These are phyloP conservation scores for Hermodice carunculata DNA, from an alignment of 2,888 invertebrate species.

Conservation along the genomic window DNA sequence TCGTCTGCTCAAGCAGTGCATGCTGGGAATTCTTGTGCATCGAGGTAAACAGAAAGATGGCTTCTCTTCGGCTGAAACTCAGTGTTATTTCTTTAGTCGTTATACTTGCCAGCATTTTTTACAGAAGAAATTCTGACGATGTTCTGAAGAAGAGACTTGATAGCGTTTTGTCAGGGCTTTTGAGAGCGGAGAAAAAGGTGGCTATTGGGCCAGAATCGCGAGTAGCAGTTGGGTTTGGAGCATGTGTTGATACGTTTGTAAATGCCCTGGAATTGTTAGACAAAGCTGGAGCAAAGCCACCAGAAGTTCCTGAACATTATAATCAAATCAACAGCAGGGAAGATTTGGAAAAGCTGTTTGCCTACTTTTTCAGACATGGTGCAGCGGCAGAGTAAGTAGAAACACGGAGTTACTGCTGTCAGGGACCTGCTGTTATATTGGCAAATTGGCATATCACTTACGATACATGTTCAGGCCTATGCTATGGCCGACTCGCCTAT, in stretches of 20 bases:
- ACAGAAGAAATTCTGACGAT: too few species aligned
- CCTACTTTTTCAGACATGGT: constrained; percentile 86
- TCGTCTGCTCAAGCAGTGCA: too few species aligned
- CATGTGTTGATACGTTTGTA: constrained; percentile 84
- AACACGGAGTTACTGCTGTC: too few species aligned
- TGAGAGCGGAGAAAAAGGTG: constrained; percentile 66
- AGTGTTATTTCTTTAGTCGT: too few species aligned
- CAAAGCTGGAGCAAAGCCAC: constrained; percentile 56
- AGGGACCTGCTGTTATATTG: too few species aligned
- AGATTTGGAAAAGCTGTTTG: constrained; percentile 81
- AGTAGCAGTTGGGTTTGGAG: constrained; percentile 87
- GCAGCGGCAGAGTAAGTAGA: constrained; percentile 89
- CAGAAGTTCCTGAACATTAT: constrained; percentile 76
- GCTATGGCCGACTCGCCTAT: too few species aligned
- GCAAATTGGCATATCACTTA: too few species aligned
- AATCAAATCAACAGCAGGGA: constrained; percentile 78
- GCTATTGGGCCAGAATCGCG: constrained; percentile 73
- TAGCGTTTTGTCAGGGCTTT: constrained; percentile 61
- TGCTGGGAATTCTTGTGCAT: too few species aligned
- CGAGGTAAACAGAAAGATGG: too few species aligned
- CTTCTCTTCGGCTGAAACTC: too few species aligned
- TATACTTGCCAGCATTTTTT: too few species aligned
- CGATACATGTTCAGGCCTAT: too few species aligned
- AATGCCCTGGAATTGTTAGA: constrained; percentile 78
- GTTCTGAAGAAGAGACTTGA: constrained; percentile 50